These are phyloP conservation scores for Pseudeuparius sepicola DNA, from an alignment of 2,888 invertebrate genomes.

Conservation along the genomic window DNA sequence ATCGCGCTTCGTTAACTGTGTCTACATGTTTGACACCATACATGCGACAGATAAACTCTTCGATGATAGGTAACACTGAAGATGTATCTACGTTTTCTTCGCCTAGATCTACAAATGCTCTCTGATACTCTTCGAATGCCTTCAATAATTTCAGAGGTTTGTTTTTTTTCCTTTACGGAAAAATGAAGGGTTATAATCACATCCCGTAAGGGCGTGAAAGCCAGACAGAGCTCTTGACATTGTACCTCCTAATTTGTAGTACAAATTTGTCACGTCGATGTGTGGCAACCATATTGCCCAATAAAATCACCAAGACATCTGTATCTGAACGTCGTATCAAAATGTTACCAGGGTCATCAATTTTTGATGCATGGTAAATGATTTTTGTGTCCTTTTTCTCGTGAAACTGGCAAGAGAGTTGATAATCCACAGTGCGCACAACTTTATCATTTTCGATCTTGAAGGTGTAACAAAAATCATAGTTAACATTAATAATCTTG, in stretches of 20 bases:
- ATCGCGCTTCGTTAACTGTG: no score
- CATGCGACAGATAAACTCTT: no score
- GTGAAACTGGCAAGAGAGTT: conserved; percentile 10
- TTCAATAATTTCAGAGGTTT: conserved; percentile 3
- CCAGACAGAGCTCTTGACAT: conserved; percentile 3
- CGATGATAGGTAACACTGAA: no score
- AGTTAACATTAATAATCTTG: conserved; percentile 9
- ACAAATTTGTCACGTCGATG: conserved; percentile 2
- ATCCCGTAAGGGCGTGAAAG: conserved; percentile 3
- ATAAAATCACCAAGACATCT: no score
- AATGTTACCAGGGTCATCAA: conserved; percentile 4
- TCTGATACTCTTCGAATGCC: conserved; percentile 1
- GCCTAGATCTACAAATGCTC: conserved; percentile 1
- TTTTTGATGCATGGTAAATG: conserved; percentile 4
- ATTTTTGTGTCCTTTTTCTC: conserved; percentile 10
- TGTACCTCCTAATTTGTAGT: conserved; percentile 1
- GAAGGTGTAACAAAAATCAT: conserved; percentile 6
- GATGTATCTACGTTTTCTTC: no score
- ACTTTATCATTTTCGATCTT: conserved; percentile 9
- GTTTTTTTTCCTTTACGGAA: conserved; percentile 2
- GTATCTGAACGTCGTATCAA: conserved; percentile 5
- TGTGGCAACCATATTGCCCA: no score
- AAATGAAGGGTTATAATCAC: conserved; percentile 2
- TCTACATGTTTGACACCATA: no score
- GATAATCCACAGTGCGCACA: conserved; percentile 1